Evolutionary conservation across 1,140 invertebrate genomes (phyloP).

Genomic region (Cotesia vestalis): DNA sequence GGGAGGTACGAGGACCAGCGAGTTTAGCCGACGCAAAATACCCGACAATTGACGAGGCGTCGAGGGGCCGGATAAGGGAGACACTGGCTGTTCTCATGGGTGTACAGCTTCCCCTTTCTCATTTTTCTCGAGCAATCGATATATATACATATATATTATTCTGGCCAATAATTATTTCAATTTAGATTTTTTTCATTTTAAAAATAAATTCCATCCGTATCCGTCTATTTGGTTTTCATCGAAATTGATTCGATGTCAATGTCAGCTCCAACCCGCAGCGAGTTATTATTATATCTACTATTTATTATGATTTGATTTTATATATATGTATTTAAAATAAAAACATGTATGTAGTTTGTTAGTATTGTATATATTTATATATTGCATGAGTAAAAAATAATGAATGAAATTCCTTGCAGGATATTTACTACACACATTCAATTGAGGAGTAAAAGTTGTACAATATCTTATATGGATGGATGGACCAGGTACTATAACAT

Average conservation of each 20-base stretch:
- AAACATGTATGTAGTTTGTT: not conserved
- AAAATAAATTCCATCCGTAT: not conserved
- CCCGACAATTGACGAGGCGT: conserved; percentile 57
- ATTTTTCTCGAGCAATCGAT: conserved; percentile 52
- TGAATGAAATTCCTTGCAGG: conserved; percentile 27
- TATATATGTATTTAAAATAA: too few relatives aligned
- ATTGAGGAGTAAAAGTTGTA: not conserved
- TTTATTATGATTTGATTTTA: too few relatives aligned
- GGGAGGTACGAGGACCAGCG: conserved; percentile 45
- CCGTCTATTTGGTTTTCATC: not conserved
- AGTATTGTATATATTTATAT: not conserved
- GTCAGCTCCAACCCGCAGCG: too few relatives aligned
- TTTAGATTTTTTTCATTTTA: not conserved
- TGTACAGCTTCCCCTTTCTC: conserved; percentile 61
- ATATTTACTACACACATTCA: not conserved
- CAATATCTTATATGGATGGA: conserved; percentile 48
- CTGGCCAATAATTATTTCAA: not conserved
- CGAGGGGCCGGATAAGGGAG: conserved; percentile 46
- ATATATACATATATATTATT: conserved; percentile 33
- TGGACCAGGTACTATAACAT: conserved; percentile 59
- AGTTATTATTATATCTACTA: too few relatives aligned
- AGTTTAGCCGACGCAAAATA: conserved; percentile 53
- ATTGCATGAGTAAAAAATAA: conserved; percentile 4
- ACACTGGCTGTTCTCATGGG: conserved; percentile 53
- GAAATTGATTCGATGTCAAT: not conserved